Base-by-base conservation (phyloP, 2,888 invertebrate genomes). In the Bellardia bayeri region DNA sequence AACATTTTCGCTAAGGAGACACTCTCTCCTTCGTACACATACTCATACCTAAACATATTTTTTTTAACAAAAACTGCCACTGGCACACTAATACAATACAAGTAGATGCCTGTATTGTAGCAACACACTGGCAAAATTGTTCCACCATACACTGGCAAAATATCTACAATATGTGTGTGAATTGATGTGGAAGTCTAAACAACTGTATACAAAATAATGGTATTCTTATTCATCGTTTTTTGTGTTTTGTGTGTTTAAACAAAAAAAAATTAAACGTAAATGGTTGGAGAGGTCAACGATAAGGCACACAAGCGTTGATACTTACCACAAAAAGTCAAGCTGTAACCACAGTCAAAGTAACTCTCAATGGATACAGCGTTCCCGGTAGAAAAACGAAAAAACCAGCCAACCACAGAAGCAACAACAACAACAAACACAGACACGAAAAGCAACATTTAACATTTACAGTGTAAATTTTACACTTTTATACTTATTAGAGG, bases 281-380 rank as follows among this genome's bases (percentile, higher is more conserved):
- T 71, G 69, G 63, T 74, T 84, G n/a, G 69, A 82, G 82, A 82
- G 82, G 87, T 85, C 85, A 85, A 63, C 85, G 69, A 79, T 82
- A 82, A 85, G 78, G 69, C 85, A 74, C 61, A 81, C 78, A 82
- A 79, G 69, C 74, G 64, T 54, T 69, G 23, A 81, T 84, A 66
- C 72, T 61, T 61, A 49, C 80, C 80, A 54, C 71, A 83, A 23
- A 83, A 85, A 87, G 79, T 87, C 85, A 85, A 79, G 74, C 74
- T 72, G 33, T 64, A 81, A 68, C 78, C 76, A 79, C 82, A 72
- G 49, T 61, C 58, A 74, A 63, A 82, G 66, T 76, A 71, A 11
- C 49, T 58, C 23, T 58, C 74, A 68, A 75, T 69, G 11, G 40
- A 51, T 63, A 56, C 37, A 68, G 33, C 1, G 45, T 54, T 8